Base-by-base conservation (phyloP, 2,888 invertebrate species). In the Odontocerum albicorne region DNA sequence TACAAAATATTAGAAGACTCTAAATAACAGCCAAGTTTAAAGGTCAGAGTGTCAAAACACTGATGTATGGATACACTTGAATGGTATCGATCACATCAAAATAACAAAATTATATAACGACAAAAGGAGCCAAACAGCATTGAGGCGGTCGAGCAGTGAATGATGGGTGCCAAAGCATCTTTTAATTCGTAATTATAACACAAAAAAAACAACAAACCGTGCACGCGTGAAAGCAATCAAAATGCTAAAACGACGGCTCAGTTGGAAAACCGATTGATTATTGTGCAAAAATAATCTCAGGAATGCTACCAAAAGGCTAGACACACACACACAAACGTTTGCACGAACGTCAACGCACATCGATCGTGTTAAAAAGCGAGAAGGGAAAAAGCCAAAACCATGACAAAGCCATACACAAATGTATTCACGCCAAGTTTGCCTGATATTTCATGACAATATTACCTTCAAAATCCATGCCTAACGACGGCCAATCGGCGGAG, bases 401-500 rank as follows among this genome's bases (percentile, higher is more conserved):
- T 21, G 40, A 20, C 10, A 49, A 55, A 57, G 57, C 57, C 57
- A 57, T 57, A 43, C 57, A 39, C 32, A 45, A 32, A 22, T 19
- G 31, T 36, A 19, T 45, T 32, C 36, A 31, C 32, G 46, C 50
- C 49, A 49, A 19, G 19, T 8, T 20, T 32, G 45, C 42, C 22
- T 42, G 49, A 21, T 21, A 44, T 31, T 10, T 27, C 19, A 19
- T 10, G 10, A 27, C 31, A 40, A 32, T 35, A 13, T 58, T 55
- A 55, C 58, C 58, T 58, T 58, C 58, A 35, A 46, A 38, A 33
- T 57, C 47, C 27, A 49, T 44, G 21, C 50, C 55, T 43, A 53
- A 33, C 15, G 35, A 17, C 17, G 57, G 60, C 60, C 60, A 60
- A 31, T 60, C 60, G 51, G 60, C 58, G 31, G 55, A 49, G 53